These are phyloP conservation scores for Brenthis ino DNA, from an alignment of 2,888 invertebrate species.

Conservation along the genomic window DNA sequence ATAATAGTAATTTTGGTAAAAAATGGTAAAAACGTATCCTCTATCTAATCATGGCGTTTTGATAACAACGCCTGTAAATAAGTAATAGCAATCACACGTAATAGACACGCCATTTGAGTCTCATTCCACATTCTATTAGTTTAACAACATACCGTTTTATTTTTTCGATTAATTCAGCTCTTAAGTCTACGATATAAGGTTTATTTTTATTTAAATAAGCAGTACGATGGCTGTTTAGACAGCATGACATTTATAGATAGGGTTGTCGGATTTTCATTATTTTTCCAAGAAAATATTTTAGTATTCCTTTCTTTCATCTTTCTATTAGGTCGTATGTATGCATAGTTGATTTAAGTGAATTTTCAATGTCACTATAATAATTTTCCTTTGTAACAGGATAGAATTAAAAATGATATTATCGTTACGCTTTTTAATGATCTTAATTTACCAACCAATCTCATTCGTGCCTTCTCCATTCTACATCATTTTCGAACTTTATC, in stretches of 20 bases:
- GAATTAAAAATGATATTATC: no score
- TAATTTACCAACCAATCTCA: no score
- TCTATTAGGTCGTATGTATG: no score
- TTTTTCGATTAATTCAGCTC: conserved; percentile 11
- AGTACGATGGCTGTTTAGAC: conserved; percentile 4
- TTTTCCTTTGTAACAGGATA: no score
- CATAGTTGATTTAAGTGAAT: no score
- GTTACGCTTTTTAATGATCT: no score
- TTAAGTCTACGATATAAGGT: conserved; percentile 27
- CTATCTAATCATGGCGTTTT: conserved; percentile 21
- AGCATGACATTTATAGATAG: conserved; percentile 37
- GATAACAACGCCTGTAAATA: conserved; percentile 28
- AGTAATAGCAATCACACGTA: conserved; percentile 36
- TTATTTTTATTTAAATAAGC: conserved; percentile 25
- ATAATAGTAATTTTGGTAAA: conserved; percentile 6
- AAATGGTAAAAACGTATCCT: conserved; percentile 10
- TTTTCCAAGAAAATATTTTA: background rate
- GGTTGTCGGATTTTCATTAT: conserved; percentile 15
- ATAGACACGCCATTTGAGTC: conserved; percentile 37
- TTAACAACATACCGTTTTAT: conserved; percentile 39
- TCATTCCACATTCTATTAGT: conserved; percentile 56
- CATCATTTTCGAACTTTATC: no score
- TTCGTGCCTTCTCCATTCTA: no score
- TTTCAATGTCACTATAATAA: no score
- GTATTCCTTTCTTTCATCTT: background rate